Conservation (phyloP, 2,888 invertebrate genomes). For the Slavum lentiscoides region DNA sequence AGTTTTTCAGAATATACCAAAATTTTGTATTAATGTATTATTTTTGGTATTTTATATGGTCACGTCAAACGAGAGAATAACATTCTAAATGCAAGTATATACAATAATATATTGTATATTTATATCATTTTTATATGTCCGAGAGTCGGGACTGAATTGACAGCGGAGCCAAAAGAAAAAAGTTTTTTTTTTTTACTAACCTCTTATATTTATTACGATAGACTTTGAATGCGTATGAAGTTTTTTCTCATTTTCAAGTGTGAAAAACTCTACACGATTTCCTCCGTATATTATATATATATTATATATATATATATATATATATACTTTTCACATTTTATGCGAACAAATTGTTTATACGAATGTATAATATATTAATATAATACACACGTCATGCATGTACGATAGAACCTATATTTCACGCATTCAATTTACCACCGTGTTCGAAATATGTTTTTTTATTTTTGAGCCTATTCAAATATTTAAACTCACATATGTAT, state of each 20-base stretch:
- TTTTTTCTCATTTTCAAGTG: slow-evolving; percentile 1
- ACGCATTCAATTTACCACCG: no score
- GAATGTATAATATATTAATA: background rate
- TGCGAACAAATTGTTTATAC: no score
- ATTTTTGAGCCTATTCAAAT: no score
- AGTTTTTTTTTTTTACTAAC: background rate
- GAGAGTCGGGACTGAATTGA: slow-evolving; percentile 16
- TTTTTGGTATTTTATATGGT: no score
- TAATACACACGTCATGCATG: background rate
- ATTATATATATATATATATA: no score
- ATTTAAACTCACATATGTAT: no score
- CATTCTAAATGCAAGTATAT: background rate
- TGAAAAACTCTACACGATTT: slow-evolving; percentile 4
- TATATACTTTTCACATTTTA: no score
- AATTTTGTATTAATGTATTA: no score
- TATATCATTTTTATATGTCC: no score
- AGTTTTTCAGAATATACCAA: background rate
- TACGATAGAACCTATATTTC: no score
- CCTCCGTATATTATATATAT: background rate
- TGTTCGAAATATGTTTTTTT: no score
- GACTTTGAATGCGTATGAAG: background rate
- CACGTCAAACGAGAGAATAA: background rate
- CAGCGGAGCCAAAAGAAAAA: slow-evolving; percentile 22
- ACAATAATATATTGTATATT: no score
- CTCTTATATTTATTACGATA: background rate